Evolutionary conservation across 2,888 invertebrate species (phyloP).

Genomic region (Ptychoptera contaminata): DNA sequence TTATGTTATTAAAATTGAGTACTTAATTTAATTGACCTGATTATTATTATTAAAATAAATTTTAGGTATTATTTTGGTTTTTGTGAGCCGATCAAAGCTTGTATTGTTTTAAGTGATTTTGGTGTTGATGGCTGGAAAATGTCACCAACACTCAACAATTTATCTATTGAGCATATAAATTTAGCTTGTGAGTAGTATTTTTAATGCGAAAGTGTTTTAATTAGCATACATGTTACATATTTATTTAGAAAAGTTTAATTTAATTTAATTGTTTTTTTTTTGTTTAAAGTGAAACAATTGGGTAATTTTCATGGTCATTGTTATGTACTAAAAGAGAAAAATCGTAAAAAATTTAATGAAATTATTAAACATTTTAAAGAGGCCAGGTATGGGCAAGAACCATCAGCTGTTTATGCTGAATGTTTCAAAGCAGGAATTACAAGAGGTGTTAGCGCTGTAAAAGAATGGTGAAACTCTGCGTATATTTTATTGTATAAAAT

Average conservation of each 20-base stretch:
- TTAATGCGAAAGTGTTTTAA: too few species aligned
- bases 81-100: slow-evolving; percentile 15
- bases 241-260: too few species aligned
- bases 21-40: not conserved
- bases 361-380: slow-evolving; percentile 17
- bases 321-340: slow-evolving; percentile 20
- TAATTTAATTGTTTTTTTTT: not conserved
- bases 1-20: not conserved
- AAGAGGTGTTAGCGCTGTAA: slow-evolving; percentile 11
- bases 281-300: slow-evolving; percentile 16
- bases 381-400: slow-evolving; percentile 16
- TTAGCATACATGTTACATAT: too few species aligned
- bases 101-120: slow-evolving; percentile 23
- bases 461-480: slow-evolving; percentile 5
- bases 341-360: slow-evolving; percentile 15
- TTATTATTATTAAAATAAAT: not conserved
- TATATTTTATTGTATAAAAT: not conserved
- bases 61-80: too few species aligned
- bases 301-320: slow-evolving; percentile 25
- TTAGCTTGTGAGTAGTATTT: slow-evolving; percentile 20
- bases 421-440: slow-evolving; percentile 8
- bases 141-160: slow-evolving; percentile 16
- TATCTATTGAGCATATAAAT: slow-evolving; percentile 23
- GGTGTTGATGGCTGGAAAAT: slow-evolving; percentile 18
- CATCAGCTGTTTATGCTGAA: slow-evolving; percentile 12